Evolutionary conservation across 1,140 invertebrate species (phyloP), one percentile per base, ranked within the genome.

Genomic region (Ostrea denselamellosa): DNA sequence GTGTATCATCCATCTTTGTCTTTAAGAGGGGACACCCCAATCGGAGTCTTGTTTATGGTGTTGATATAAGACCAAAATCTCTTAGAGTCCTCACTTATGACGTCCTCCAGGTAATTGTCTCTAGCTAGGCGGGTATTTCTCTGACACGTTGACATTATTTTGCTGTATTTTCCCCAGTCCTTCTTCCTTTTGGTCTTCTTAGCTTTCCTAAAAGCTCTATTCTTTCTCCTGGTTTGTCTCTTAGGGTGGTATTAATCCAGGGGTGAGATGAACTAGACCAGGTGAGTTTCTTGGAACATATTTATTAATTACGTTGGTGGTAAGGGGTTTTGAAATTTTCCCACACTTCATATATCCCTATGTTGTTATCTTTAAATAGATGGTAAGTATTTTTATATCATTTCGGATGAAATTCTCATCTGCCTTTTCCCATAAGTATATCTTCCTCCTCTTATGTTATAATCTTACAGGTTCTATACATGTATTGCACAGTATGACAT

Each of bases 61-160:
- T 81, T 87, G 2, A 84, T 52, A 22, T 84, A 88, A 8, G 89
- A 51, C 71, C 87, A 86, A n/a, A 88, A 90, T 25, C 81, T n/a
- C 62, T 88, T 90, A 1, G 28, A 65, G 53, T 87, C 83, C 44
- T 83, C 62, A 53, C 34, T 51, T 19, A 87, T 85, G 7, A 65
- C 68, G 58, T 88, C 68, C 34, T 85, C 54, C 12, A 85, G 22
- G 51, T 88, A 82, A n/a, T 85, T 77, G 87, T 88, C 71, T 17
- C 77, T 83, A 12, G 53, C 68, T 82, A 85, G 83, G 9, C 68
- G 77, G 19, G 54, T 83, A 22, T 68, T 28, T 85, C 82, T 8
- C 54, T 87, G 54, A 14, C 56, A 14, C 14, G 9, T 14, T 68
- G 65, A 25, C 25, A 25, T 68, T 7, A 68, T 5, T 68, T 25